Evolutionary conservation across 1,140 invertebrate genomes (phyloP), one percentile per base, ranked within the genome.

Genomic region (Macrosteles quadrilineatus): DNA sequence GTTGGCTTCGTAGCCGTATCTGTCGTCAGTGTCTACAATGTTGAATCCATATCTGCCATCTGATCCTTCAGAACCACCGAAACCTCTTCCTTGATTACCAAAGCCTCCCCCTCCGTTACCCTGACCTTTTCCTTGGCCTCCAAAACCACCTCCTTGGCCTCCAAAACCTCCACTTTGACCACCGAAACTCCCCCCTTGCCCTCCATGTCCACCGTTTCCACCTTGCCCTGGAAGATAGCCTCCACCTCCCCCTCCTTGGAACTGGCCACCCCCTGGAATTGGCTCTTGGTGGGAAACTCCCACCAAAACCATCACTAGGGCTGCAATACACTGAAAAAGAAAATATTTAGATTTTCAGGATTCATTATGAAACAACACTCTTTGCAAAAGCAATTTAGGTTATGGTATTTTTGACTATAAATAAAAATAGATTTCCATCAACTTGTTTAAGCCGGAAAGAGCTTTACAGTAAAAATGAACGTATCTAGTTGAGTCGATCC

Each of bases 1-100:
- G 25, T 68, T 32, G 17, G 21, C 21, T 59, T 68, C 47, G n/a
- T 53, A 36, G 23, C 45, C 67, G 25, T 59, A 59, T 59, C 55
- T 59, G 21, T 59, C 55, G 4, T 59, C 21, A 27, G 55, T 9
- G 25, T 59, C 55, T 29, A 59, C 55, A 14, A 59, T 59, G 55
- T 59, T 30, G 19, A 65, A 43, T 11, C 55, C 55, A 30, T 59
- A 59, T 23, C 55, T 59, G 21, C 45, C 50, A 21, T 31, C 67
- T 30, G 12, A 19, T 30, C 67, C 67, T 68, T 23, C 45, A 14
- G 12, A 21, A 11, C 50, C 47, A 9, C 67, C 47, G 31, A 4
- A 21, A 19, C 36, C 65, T 53, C 36, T 4, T 50, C 65, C 65
- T 45, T 29, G 30, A n/a, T n/a, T 17, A 1, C 32, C 65, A 14